phyloP scores from a whole-genome alignment of 2,113 vertebrate species.

The Apodemus sylvaticus region DNA sequence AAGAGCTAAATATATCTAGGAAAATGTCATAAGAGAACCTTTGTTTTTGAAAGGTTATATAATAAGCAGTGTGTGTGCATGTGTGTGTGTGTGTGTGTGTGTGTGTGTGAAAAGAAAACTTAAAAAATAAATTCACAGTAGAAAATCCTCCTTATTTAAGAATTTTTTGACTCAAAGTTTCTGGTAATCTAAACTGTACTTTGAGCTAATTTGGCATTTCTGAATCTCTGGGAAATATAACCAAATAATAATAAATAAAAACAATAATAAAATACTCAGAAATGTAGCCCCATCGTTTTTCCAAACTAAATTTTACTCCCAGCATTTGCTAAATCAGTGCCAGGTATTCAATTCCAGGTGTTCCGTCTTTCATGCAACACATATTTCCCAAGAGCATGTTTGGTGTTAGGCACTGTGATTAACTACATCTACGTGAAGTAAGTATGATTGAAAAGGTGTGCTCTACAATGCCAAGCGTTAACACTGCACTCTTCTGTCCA shows the following conservation, averaged over 20 bases:
- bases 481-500: background rate
- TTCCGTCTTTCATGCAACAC: background rate
- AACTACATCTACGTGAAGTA: background rate
- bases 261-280: background rate
- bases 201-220: background rate
- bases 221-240: background rate
- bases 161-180: background rate
- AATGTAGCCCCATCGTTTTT: background rate
- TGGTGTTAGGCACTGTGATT: background rate
- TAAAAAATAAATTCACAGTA: background rate
- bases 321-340: background rate
- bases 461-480: background rate
- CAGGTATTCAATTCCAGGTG: background rate
- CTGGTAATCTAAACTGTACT: background rate
- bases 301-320: background rate
- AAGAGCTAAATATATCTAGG: background rate
- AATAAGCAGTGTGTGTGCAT: background rate
- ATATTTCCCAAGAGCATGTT: background rate
- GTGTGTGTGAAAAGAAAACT: background rate
- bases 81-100: too few relatives aligned
- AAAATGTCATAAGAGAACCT: background rate
- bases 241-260: slow-evolving; percentile 29
- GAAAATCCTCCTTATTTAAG: background rate
- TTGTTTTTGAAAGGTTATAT: background rate
- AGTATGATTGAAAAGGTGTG: background rate